Base-by-base conservation (phyloP, 1,140 invertebrate genomes). In the Philotrypesis tridentata region DNA sequence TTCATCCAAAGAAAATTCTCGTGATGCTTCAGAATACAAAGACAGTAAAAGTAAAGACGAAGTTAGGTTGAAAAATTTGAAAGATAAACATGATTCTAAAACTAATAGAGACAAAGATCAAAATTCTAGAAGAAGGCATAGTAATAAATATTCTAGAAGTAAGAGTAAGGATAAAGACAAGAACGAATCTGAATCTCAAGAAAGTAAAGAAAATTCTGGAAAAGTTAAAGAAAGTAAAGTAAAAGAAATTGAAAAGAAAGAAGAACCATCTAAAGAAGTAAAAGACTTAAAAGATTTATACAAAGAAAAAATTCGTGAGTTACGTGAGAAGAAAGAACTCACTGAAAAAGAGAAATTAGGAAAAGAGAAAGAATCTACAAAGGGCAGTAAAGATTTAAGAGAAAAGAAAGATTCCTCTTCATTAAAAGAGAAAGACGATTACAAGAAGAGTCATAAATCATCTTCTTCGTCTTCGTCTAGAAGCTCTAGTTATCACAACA, bases 261-360 rank as follows among this genome's bases (percentile, higher is more conserved):
- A 85, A 43, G 83, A 84, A 43, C 82, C 78, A 8, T 81, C 84
- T 17, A 88, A 91, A 37, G 89, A 90, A 79, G 83, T 68, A 0
- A 92, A 90, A 81, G 90, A 92, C 84, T 79, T 92, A 55, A 92
- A 92, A 80, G 91, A 92, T 82, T 87, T 91, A 7, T 92, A 92
- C 61, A 92, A 92, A 78, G 91, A 92, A 78, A 92, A 91, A 85
- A 92, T 92, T 43, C 84, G 90, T 12, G 90, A 92, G 67, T 75
- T 92, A 12, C 80, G 90, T 6, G 91, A 92, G 33, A 92, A 92
- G 79, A 92, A 91, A 48, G 90, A 92, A 82, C 86, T 92, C 67
- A 92, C 91, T 0, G 90, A 92, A 70, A 92, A 92, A 33, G 91
- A 92, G 76, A 92, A 91, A 84, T 85, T 91, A 40, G 75, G 61